Evolutionary conservation across 35 echinoderm and acorn worm species (phyloP), one percentile per base, ranked within the genome.

Genomic region (Amphiura filiformis): DNA sequence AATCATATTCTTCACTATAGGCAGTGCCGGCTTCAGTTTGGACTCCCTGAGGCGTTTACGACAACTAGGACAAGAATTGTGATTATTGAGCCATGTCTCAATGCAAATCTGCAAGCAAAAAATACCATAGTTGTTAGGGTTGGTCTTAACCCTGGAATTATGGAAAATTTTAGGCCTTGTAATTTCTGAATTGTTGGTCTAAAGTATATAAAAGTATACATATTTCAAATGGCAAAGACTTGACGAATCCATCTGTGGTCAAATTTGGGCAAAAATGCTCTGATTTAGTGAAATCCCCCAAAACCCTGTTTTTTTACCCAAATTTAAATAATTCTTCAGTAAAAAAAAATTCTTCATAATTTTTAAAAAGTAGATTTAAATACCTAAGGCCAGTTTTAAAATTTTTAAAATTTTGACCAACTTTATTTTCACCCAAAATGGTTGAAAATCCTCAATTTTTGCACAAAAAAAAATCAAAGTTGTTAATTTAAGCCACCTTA

Each of bases 1-100:
- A 78, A 99, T 99, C 96, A 99, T 99, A 77, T n/a, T 99, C 13
- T 87, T 34, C 1, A 99, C 90, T 15, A 99, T 94, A 22, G 96
- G 93, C 34, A 99, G 90, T 18, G 94, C 96, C 0, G 96, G 96
- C 87, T 99, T 94, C 2, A 99, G 90, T 39, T 89, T 89, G 39
- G 89, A 85, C 20, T 75, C 78, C 33, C 90, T 81, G 12, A 99
- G 82, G 0, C 87, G 87, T 36, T 92, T 84, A 4, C 96, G 89
- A 35, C 96, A 99, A 77, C 88, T 99, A 13, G 96, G 96, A 76
- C 96, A 99, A 75, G 84, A 95, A 78, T 84, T 92, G 83, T 83
- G 89, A 26, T 92, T 92, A 14, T 36, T 84, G 2, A 99, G 84
- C 96, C 96, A 99, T 1, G 96, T 99, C 56, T 84, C 84, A 36